These are phyloP conservation scores for Holothuria glaberrima DNA, from an alignment of 35 echinoderm and acorn worm species.

Conservation along the genomic window DNA sequence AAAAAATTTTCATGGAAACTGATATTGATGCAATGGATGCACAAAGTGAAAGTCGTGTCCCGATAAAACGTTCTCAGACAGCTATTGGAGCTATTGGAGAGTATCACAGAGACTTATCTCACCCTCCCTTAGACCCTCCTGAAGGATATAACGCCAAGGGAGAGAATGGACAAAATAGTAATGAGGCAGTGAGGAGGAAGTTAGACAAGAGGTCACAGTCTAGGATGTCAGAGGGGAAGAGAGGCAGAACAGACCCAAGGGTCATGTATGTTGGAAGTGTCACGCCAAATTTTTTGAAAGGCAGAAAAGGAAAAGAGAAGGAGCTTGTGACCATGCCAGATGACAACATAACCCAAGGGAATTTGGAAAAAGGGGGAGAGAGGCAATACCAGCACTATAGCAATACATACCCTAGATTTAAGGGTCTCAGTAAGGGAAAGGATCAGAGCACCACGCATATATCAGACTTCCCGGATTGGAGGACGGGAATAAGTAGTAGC, in stretches of 20 bases:
- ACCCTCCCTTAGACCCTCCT: not conserved
- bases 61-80: constrained; percentile 18
- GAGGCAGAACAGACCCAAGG: constrained; percentile 18
- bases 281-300: constrained; percentile 31
- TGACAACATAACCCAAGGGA: not conserved
- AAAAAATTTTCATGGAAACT: not conserved
- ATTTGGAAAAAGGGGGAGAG: not conserved
- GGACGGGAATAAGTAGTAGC: not conserved
- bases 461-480: constrained; percentile 58
- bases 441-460: constrained; percentile 14
- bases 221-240: not conserved
- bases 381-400: not conserved
- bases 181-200: not conserved
- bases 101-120: not conserved
- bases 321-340: not conserved
- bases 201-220: not conserved
- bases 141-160: not conserved
- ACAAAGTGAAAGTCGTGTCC: not conserved
- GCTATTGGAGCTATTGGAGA: constrained; percentile 25
- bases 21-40: not conserved
- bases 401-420: constrained; percentile 45
- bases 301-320: constrained; percentile 2
- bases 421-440: not conserved
- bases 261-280: constrained; percentile 53
- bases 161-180: not conserved